Evolutionary conservation across 2,888 invertebrate species (phyloP), one percentile per base, ranked within the genome.

Genomic region (Orchestes rusci): DNA sequence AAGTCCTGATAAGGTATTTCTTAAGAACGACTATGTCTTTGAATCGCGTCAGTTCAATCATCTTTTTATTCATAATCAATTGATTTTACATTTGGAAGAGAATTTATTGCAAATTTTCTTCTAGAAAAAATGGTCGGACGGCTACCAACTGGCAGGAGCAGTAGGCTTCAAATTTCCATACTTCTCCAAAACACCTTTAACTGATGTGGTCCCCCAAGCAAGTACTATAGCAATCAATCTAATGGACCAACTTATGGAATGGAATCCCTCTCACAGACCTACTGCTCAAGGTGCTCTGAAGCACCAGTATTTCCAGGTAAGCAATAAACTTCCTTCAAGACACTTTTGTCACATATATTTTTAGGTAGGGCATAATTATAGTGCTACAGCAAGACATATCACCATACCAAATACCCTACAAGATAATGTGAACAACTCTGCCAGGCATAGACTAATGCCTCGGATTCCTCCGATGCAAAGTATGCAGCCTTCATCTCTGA

Each of bases 161-260:
- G 89, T 99, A 76, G 95, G 96, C 60, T 96, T 97, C 67, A 86
- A 90, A 49, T 99, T 96, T 72, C 97, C 97, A 3, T 82, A 86
- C 61, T 86, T 90, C 64, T 78, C 80, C 1, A 80, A 84, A 58
- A 88, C 89, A 33, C 83, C 89, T 17, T 72, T 96, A 43, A 77
- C 78, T 53, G 79, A 84, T 46, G 73, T 90, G 17, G 84, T 95
- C 51, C 84, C 86, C 0, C 82, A 88, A 60, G 93, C 89, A 12
- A 83, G 88, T 61, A 73, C 78, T 44, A 82, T 90, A 30, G 94
- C 87, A 2, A 74, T 95, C 38, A 79, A 82, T 56, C 70, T 97
- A 42, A 80, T 97, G 63, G 80, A 83, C 57, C 86, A 91, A 53
- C 76, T 95, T 73, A 70, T 99, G 57, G 77, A 82, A 51, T 99